Evolutionary conservation across 2,113 vertebrate species (phyloP).

Genomic region (Saguinus midas): DNA sequence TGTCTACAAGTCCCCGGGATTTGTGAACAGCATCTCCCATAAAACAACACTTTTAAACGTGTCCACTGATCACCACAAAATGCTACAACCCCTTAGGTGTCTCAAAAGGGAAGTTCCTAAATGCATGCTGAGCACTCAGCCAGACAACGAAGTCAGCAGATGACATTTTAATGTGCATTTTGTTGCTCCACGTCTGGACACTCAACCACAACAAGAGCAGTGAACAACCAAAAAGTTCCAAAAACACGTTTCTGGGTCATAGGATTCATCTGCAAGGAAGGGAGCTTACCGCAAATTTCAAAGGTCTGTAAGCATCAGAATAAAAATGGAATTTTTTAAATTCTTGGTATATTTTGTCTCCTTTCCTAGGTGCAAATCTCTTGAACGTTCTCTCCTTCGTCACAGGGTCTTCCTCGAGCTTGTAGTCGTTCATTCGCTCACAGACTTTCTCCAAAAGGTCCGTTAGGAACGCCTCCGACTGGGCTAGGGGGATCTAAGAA

Average conservation of each 20-base stretch:
- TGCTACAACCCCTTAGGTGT: background rate
- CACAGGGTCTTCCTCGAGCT: slow-evolving; percentile 83
- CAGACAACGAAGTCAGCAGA: accelerated
- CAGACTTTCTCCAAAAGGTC: slow-evolving; percentile 88
- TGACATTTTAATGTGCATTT: background rate
- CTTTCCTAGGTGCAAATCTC: slow-evolving; percentile 86
- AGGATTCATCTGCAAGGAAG: background rate
- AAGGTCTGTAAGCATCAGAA: slow-evolving; percentile 83
- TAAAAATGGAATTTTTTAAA: slow-evolving; percentile 86
- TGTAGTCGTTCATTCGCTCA: slow-evolving; percentile 87
- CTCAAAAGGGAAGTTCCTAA: slow-evolving; percentile 24
- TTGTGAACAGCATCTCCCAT: background rate
- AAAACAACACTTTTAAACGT: slow-evolving; percentile 55
- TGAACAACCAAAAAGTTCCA: background rate
- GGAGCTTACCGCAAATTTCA: slow-evolving; percentile 88
- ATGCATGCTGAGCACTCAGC: background rate
- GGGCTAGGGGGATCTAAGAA: slow-evolving; percentile 84
- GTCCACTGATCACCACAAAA: slow-evolving; percentile 68
- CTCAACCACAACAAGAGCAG: background rate
- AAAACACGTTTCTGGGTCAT: background rate
- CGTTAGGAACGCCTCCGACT: slow-evolving; percentile 85
- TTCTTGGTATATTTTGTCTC: slow-evolving; percentile 79
- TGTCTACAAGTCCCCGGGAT: background rate
- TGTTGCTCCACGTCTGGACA: background rate
- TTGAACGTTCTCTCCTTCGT: slow-evolving; percentile 81